phyloP scores from a whole-genome alignment of 2,797 vertebrate genomes.

The Sebastiscus albofasciatus region DNA sequence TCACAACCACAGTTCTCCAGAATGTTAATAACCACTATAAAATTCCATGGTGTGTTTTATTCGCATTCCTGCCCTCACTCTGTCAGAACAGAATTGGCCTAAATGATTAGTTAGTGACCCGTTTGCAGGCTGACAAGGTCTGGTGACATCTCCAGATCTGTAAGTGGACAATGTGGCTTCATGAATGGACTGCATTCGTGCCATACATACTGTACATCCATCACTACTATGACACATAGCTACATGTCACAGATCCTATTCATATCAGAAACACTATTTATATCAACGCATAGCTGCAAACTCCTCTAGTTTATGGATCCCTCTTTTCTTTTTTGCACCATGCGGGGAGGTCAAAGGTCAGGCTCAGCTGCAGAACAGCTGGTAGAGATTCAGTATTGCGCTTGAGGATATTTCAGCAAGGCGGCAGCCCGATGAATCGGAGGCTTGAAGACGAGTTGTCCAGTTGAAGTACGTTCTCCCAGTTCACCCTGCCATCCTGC shows the following conservation, averaged over 20 bases:
- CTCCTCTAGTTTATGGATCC: neutral
- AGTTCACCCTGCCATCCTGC: neutral
- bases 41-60: neutral
- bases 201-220: neutral
- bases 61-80: neutral
- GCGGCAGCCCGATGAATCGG: neutral
- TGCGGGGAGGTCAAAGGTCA: constrained; percentile 29
- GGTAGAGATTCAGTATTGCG: neutral
- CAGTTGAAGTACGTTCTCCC: neutral
- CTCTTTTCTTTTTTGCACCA: neutral
- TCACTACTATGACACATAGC: neutral
- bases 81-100: neutral
- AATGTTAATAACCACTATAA: neutral
- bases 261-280: neutral
- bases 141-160: neutral
- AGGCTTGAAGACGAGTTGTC: neutral
- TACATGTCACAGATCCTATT: neutral
- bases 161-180: neutral
- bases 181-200: constrained; percentile 1
- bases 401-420: neutral
- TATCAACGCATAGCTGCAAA: neutral
- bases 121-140: neutral
- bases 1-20: neutral
- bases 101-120: neutral
- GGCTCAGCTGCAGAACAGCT: constrained; percentile 8